Percentiles rank a stretch among this genome's conserved stretches.
phyloP scores from a whole-genome alignment of 2,888 invertebrate species.

The Aleiodes leptofemur region DNA sequence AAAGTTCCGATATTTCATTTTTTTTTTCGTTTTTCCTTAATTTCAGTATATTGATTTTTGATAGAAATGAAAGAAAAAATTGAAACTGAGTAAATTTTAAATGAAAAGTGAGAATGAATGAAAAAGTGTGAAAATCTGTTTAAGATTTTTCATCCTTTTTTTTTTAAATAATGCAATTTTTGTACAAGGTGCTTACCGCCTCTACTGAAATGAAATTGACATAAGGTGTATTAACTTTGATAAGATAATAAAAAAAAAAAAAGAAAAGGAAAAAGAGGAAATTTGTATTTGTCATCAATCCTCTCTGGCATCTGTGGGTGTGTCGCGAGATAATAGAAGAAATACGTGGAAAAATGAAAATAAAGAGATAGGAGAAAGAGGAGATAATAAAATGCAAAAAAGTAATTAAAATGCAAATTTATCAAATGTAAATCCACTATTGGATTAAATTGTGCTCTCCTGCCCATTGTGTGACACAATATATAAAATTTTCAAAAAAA shows the following conservation, averaged over 20 bases:
- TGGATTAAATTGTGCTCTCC: slow-evolving; percentile 40
- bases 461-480: slow-evolving; percentile 45
- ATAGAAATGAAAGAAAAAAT: background rate
- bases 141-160: slow-evolving; percentile 23
- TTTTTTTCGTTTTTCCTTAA: background rate
- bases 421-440: slow-evolving; percentile 18
- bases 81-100: slow-evolving; percentile 15
- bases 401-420: slow-evolving; percentile 23
- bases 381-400: slow-evolving; percentile 38
- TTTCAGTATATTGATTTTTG: background rate
- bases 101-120: slow-evolving; percentile 23
- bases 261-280: slow-evolving; percentile 23
- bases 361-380: slow-evolving; percentile 24
- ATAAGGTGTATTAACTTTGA: slow-evolving; percentile 45
- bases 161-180: slow-evolving; percentile 29
- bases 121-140: background rate
- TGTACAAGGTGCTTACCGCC: slow-evolving; percentile 36
- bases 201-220: slow-evolving; percentile 42
- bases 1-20: slow-evolving; percentile 19
- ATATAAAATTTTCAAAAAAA: too few species aligned
- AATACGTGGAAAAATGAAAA: slow-evolving; percentile 39
- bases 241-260: background rate
- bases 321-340: slow-evolving; percentile 17
- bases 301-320: slow-evolving; percentile 45
- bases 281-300: slow-evolving; percentile 39